Evolutionary conservation across 2,797 vertebrate species (phyloP).

Genomic region (Dromococcyx pavoninus): DNA sequence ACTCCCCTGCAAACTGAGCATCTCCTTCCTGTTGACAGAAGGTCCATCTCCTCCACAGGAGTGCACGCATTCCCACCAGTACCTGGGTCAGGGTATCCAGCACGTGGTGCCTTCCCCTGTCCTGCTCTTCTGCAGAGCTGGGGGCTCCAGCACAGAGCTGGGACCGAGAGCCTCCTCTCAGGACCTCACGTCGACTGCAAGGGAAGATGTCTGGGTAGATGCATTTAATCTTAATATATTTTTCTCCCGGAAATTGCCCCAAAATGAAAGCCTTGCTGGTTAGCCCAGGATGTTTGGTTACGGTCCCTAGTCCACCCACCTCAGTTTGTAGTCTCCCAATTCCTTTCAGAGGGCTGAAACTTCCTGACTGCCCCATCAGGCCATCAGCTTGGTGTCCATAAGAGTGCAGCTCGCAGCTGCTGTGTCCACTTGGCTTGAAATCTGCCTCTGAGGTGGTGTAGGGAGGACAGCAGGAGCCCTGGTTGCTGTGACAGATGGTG

Average conservation of each 20-base stretch:
- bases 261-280: not conserved
- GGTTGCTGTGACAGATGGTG: too few species aligned
- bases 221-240: not conserved
- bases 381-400: not conserved
- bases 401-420: not conserved
- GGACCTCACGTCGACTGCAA: rapidly evolving
- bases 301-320: not conserved
- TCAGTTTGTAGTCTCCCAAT: not conserved
- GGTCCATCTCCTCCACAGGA: not conserved
- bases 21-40: rapidly evolving
- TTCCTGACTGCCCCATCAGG: not conserved
- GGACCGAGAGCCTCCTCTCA: not conserved
- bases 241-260: not conserved
- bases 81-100: not conserved
- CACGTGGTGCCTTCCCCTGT: rapidly evolving
- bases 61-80: rapidly evolving
- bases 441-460: too few species aligned
- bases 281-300: not conserved
- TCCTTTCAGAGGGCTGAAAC: not conserved
- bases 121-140: not conserved
- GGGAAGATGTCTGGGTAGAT: not conserved
- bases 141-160: not conserved
- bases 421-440: not conserved
- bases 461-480: too few species aligned
- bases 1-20: rapidly evolving